phyloP scores from a whole-genome alignment of 2,113 vertebrate species.

The Mustela nigripes region DNA sequence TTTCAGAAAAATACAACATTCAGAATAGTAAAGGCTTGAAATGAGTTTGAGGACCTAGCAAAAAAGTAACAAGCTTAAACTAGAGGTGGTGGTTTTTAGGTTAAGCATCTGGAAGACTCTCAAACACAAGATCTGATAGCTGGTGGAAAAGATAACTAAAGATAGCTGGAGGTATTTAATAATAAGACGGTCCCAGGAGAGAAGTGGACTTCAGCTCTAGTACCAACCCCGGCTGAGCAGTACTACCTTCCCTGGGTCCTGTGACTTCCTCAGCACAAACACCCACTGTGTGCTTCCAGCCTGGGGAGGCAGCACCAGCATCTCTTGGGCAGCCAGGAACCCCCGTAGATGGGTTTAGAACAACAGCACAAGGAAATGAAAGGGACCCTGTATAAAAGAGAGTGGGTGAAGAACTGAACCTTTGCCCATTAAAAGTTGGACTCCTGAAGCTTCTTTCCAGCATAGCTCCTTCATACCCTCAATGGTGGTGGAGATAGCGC shows the following conservation, averaged over 20 bases:
- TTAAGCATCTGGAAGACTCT: conserved; percentile 6
- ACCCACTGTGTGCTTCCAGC: too few species aligned
- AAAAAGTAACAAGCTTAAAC: neutral
- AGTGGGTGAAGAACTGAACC: neutral
- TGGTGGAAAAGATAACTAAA: neutral
- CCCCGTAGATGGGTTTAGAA: neutral
- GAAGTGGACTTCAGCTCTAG: neutral
- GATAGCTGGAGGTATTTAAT: neutral
- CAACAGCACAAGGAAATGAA: accelerated
- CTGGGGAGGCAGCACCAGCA: neutral
- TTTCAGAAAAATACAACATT: conserved; percentile 8
- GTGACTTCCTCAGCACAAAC: neutral
- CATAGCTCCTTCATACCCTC: neutral
- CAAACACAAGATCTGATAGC: neutral
- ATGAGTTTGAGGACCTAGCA: neutral
- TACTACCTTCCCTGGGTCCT: neutral
- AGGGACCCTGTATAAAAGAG: neutral
- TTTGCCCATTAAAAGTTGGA: neutral
- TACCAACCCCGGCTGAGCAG: neutral
- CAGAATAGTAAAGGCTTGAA: neutral
- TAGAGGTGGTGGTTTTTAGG: neutral
- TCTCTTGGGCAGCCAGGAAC: neutral
- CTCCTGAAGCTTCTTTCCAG: neutral
- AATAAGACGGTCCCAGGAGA: neutral
- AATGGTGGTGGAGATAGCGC: neutral